Evolutionary conservation across 1,140 invertebrate species (phyloP), one percentile per base, ranked within the genome.

Genomic region (Zaprionus kolodkinae): DNA sequence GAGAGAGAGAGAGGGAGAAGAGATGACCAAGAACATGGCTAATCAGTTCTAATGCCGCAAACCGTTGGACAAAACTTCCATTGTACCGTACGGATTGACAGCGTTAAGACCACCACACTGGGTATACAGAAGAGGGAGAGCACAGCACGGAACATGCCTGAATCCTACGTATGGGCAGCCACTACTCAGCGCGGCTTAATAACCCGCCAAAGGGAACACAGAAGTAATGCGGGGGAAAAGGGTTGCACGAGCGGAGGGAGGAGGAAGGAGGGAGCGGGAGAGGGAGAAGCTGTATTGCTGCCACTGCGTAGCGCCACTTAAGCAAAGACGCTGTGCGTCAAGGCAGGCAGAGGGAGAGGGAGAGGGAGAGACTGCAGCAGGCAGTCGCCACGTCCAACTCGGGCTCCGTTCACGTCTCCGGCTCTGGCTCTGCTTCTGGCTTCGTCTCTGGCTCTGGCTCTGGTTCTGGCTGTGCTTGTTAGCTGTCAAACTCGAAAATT

Each of bases 401-500:
- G n/a, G 40, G 35, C 40, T 38, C 15, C 9, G 60, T 27, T 3
- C 0, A 21, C 27, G n/a, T 13, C 35, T 27, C 50, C 10, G 9
- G n/a, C 52, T 21, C 36, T 6, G 3, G 15, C 40, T 62, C 40
- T 30, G 56, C 54, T 63, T 66, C 61, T 72, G 79, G 66, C 27
- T 5, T 21, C 27, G n/a, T 13, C 35, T 27, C 50, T n/a, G 9
- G n/a, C 52, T 21, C 36, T 6, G 3, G 15, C 40, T 62, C 40
- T 30, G 56, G 59, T 63, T 66, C 61, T 72, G 79, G 66, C 72
- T 79, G 79, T 75, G 79, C 86, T 86, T 91, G 88, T 91, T 91
- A 91, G 88, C 88, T 91, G 88, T 91, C 88, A 91, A 91, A 88
- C 84, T 91, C 81, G 81, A 90, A 91, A 91, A 91, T 91, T 91